Evolutionary conservation across 1,140 invertebrate species (phyloP).

Genomic region (Mercenaria mercenaria): DNA sequence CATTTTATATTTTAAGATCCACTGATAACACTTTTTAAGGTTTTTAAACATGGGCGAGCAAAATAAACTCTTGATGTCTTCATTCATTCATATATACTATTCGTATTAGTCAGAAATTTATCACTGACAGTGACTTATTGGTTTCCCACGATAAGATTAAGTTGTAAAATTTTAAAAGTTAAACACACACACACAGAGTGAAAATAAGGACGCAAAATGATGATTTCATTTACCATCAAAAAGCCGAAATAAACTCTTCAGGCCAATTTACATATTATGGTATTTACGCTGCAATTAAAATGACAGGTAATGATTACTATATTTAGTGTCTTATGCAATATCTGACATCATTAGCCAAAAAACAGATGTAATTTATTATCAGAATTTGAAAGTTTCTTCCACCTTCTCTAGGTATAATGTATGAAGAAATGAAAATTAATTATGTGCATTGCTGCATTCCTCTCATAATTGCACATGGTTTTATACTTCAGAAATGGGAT

Average conservation of each 20-base stretch:
- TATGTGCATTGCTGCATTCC: too few relatives aligned
- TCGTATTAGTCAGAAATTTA: background rate
- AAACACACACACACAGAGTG: background rate
- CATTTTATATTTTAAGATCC: too few relatives aligned
- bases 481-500: too few relatives aligned
- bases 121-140: too few relatives aligned
- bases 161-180: background rate
- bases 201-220: background rate
- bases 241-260: background rate
- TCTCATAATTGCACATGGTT: too few relatives aligned
- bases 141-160: conserved; percentile 3
- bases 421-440: too few relatives aligned
- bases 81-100: background rate
- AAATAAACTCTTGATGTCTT: background rate
- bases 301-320: background rate
- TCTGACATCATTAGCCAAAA: background rate
- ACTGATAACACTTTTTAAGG: too few relatives aligned
- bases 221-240: background rate
- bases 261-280: background rate
- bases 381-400: too few relatives aligned
- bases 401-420: too few relatives aligned
- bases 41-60: too few relatives aligned
- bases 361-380: background rate
- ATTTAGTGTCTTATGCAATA: background rate
- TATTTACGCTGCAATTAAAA: background rate